Conservation (phyloP, 2,113 vertebrate species). For the Ailuropoda melanoleuca region DNA sequence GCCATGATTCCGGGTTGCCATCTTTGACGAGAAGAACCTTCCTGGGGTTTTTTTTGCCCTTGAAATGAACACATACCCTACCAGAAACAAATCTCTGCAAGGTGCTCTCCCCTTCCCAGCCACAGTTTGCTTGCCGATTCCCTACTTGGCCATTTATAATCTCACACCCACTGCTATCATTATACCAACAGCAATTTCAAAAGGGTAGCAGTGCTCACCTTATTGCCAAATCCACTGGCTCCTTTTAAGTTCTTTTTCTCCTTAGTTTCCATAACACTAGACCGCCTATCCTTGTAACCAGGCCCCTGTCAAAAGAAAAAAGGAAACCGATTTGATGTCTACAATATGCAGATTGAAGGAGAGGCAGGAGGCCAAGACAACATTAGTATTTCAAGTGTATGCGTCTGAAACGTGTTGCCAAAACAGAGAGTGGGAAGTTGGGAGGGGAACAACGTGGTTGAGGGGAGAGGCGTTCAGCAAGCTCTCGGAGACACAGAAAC, state of each 20-base stretch:
- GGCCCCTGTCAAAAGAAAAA: neutral
- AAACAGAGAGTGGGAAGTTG: conserved; percentile 37
- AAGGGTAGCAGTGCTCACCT: neutral
- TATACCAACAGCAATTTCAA: neutral
- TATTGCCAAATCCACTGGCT: neutral
- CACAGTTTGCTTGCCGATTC: neutral
- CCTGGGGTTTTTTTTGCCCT: neutral
- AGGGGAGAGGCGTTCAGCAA: neutral
- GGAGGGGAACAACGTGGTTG: neutral
- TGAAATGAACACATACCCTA: neutral
- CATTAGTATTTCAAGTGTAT: neutral
- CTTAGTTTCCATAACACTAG: neutral
- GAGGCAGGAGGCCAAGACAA: neutral
- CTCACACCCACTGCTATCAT: neutral
- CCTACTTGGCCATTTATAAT: neutral
- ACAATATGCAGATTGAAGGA: neutral
- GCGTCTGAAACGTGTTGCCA: conserved; percentile 50
- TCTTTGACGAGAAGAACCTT: neutral
- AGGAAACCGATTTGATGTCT: neutral
- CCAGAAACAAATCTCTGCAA: neutral
- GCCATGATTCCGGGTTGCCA: neutral
- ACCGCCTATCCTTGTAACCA: neutral
- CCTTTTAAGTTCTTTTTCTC: neutral
- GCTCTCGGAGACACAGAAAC: neutral
- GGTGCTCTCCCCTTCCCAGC: too few species aligned